Evolutionary conservation across 1,140 invertebrate genomes (phyloP).

Genomic region (Mesaphorura yosii): DNA sequence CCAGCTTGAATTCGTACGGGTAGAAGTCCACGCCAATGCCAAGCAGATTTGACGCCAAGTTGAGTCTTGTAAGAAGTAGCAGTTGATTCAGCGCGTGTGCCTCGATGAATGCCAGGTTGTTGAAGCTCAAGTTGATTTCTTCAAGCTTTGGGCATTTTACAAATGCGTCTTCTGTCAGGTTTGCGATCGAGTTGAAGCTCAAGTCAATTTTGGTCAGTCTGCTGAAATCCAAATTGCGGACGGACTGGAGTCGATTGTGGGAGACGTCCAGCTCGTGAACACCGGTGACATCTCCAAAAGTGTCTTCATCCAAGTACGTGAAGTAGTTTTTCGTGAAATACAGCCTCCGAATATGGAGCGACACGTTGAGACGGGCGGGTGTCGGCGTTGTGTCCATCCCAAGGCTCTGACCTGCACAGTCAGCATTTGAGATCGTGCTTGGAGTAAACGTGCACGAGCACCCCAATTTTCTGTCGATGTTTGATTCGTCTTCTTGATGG

Average conservation of each 20-base stretch:
- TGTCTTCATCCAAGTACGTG: slow-evolving; percentile 3
- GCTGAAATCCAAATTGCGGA: slow-evolving; percentile 13
- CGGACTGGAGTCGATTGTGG: slow-evolving; percentile 14
- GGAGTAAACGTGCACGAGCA: slow-evolving; percentile 16
- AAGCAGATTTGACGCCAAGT: slow-evolving; percentile 19
- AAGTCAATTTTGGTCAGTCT: slow-evolving; percentile 19
- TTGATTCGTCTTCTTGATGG: slow-evolving; percentile 19
- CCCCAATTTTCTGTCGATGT: slow-evolving; percentile 22
- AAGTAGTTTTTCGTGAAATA: slow-evolving; percentile 20
- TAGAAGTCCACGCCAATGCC: slow-evolving; percentile 8
- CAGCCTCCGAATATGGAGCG: slow-evolving; percentile 11
- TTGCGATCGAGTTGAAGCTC: slow-evolving; percentile 19
- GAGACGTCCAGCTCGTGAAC: slow-evolving; percentile 11
- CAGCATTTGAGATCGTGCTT: background rate
- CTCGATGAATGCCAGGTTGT: slow-evolving; percentile 22
- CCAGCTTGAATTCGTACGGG: slow-evolving; percentile 16
- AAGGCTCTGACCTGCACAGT: slow-evolving; percentile 14
- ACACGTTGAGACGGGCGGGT: slow-evolving; percentile 24
- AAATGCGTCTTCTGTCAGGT: slow-evolving; percentile 11
- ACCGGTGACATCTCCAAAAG: slow-evolving; percentile 16
- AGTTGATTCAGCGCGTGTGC: slow-evolving; percentile 13
- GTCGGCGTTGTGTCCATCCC: slow-evolving; percentile 10
- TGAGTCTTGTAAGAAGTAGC: slow-evolving; percentile 15
- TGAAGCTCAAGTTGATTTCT: slow-evolving; percentile 23
- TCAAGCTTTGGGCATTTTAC: background rate